Evolutionary conservation across 1,140 invertebrate species (phyloP), one percentile per base, ranked within the genome.

Genomic region (Temnothorax nylanderi): DNA sequence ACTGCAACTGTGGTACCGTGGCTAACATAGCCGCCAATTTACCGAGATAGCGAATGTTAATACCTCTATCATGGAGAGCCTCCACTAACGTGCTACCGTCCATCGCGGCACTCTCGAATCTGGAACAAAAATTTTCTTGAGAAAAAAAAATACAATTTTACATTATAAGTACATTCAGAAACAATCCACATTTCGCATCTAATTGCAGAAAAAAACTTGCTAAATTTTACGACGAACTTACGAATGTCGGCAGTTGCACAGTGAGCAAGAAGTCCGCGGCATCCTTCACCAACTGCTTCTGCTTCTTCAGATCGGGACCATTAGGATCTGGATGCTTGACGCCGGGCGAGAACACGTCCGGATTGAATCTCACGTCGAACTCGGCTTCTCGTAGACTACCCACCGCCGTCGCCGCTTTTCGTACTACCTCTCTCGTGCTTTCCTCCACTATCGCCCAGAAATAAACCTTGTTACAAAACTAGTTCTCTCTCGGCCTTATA

Each of bases 291-390:
- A 99, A 95, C 88, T 99, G 97, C 84, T 97, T 97, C 94, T 99
- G 98, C 93, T 97, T 98, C 72, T 97, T 96, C 78, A 99, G 95
- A 6, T 96, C 96, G 60, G 97, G 96, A 67, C 97, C 97, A 80
- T 96, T 95, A 34, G 96, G 94, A 91, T 98, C 97, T 21, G 97
- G 96, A 96, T 99, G 99, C 75, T 96, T 96, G 54, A 99, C 99
- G 82, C 98, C 98, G 1, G 98, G 97, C 7, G 99, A 99, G 96
- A 98, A 99, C 75, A 99, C 98, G 96, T 99, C 99, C 0, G 99
- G 99, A 96, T 99, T 99, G 95, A 99, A 99, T 71, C 98, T 97
- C 80, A 99, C 98, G 93, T 99, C 98, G 94, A 99, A 99, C 95
- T 99, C 99, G 56, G 97, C 98, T 84, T 99, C 98, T 93, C 98